Percentiles rank a stretch among this genome's conserved stretches.
Evolutionary conservation across 2,888 invertebrate genomes (phyloP).

Genomic region (Melieria omissa): DNA sequence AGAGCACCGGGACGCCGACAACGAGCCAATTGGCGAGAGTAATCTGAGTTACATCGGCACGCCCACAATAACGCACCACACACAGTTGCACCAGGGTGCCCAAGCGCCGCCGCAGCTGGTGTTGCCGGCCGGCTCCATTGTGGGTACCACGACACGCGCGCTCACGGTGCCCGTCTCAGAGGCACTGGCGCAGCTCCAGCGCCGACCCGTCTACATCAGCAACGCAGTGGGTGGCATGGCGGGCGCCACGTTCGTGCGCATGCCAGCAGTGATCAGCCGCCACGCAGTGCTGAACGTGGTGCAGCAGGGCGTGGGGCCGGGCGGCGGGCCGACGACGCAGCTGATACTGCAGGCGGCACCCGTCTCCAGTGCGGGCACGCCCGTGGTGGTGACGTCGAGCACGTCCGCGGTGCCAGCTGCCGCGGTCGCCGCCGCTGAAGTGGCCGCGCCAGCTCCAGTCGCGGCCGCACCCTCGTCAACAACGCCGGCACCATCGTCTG

Average conservation of each 20-base stretch:
- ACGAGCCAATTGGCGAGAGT: slow-evolving; percentile 44
- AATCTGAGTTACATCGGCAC: slow-evolving; percentile 51
- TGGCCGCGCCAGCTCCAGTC: slow-evolving; percentile 35
- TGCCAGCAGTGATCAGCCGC: slow-evolving; percentile 60
- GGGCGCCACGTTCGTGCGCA: slow-evolving; percentile 58
- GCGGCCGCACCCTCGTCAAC: slow-evolving; percentile 36
- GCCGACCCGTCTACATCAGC: slow-evolving; percentile 62
- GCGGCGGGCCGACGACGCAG: slow-evolving; percentile 53
- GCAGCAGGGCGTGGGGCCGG: slow-evolving; percentile 49
- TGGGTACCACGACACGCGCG: slow-evolving; percentile 53
- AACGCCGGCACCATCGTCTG: slow-evolving; percentile 47
- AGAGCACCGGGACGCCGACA: slow-evolving; percentile 52
- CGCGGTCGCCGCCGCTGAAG: slow-evolving; percentile 35
- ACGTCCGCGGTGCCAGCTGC: slow-evolving; percentile 38
- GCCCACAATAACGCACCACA: slow-evolving; percentile 43
- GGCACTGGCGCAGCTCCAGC: slow-evolving; percentile 57
- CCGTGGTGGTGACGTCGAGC: slow-evolving; percentile 43
- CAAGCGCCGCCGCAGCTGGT: slow-evolving; percentile 53
- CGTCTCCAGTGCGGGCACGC: slow-evolving; percentile 33
- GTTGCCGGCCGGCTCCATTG: slow-evolving; percentile 57
- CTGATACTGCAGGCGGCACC: slow-evolving; percentile 54
- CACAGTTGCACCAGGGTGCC: slow-evolving; percentile 23
- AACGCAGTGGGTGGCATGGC: slow-evolving; percentile 55
- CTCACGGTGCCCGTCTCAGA: slow-evolving; percentile 57
- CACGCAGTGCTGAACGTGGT: slow-evolving; percentile 58